Percentiles rank a stretch among this genome's conserved stretches.
Evolutionary conservation across 2,797 vertebrate species (phyloP).

Genomic region (Megaceryle alcyon): DNA sequence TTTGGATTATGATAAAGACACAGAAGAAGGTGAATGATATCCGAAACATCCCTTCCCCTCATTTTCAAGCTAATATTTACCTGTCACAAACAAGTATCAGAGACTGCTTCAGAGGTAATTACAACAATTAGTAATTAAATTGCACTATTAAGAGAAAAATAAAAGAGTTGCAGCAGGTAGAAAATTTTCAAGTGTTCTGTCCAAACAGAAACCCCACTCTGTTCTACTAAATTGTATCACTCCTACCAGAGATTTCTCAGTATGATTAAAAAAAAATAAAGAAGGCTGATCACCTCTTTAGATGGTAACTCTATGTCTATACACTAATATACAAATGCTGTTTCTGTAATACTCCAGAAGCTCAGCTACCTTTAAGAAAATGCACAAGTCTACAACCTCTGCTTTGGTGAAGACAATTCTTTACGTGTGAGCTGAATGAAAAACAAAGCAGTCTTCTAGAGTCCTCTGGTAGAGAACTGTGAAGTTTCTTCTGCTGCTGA

Average conservation of each 20-base stretch:
- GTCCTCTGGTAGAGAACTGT: background rate
- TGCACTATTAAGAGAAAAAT: background rate
- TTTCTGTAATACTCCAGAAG: background rate
- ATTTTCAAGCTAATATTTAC: background rate
- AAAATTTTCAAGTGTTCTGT: background rate
- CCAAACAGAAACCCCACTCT: background rate
- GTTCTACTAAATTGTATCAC: background rate
- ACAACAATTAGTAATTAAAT: background rate
- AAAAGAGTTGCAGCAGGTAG: background rate
- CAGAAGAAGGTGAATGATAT: background rate
- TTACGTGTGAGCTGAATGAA: background rate
- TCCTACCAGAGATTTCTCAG: background rate
- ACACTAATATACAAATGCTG: background rate
- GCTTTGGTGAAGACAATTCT: background rate
- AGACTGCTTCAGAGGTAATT: background rate
- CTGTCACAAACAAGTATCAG: background rate
- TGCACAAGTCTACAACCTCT: background rate
- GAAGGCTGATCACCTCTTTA: background rate
- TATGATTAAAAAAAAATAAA: background rate
- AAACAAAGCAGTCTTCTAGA: background rate
- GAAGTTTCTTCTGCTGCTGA: background rate
- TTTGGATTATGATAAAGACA: background rate
- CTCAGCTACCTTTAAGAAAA: background rate
- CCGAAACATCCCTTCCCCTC: background rate
- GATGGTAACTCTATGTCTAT: background rate